phyloP scores from a whole-genome alignment of 2,113 vertebrate genomes.

The Gambusia affinis region DNA sequence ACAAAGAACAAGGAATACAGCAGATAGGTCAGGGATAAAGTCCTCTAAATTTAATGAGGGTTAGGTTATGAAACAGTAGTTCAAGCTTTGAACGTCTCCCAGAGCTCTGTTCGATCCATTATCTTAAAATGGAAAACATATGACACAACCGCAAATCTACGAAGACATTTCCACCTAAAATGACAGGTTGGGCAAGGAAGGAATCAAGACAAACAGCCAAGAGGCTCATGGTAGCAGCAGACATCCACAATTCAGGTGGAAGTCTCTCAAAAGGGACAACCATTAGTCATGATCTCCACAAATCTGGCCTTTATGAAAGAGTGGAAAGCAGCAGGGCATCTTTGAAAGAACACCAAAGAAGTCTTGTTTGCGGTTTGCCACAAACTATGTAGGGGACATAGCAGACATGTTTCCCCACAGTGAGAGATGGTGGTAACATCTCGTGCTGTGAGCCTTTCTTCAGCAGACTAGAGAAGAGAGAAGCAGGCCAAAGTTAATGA shows the following conservation, averaged over 20 bases:
- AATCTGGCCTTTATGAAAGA: neutral
- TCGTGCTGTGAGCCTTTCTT: neutral
- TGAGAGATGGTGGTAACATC: neutral
- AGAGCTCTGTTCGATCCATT: neutral
- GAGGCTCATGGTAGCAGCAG: neutral
- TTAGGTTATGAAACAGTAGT: too few species aligned
- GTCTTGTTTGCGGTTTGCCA: neutral
- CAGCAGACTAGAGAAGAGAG: neutral
- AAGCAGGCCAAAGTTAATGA: neutral
- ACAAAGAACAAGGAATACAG: neutral
- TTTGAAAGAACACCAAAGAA: neutral
- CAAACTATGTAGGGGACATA: neutral
- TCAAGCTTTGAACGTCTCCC: neutral
- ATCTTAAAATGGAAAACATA: neutral
- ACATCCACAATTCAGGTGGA: neutral
- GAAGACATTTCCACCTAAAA: neutral
- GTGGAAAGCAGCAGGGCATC: neutral
- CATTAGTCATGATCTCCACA: neutral
- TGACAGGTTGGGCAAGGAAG: neutral
- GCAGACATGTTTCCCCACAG: neutral
- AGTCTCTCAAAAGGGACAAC: neutral
- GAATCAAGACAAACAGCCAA: neutral
- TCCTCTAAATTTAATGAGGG: too few species aligned
- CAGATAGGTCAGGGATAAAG: neutral
- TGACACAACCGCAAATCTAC: neutral